A percentile compares a stretch with the other conserved stretches of the same genome.
Evolutionary conservation across 1,140 invertebrate species (phyloP).

Genomic region (Portunus trituberculatus): DNA sequence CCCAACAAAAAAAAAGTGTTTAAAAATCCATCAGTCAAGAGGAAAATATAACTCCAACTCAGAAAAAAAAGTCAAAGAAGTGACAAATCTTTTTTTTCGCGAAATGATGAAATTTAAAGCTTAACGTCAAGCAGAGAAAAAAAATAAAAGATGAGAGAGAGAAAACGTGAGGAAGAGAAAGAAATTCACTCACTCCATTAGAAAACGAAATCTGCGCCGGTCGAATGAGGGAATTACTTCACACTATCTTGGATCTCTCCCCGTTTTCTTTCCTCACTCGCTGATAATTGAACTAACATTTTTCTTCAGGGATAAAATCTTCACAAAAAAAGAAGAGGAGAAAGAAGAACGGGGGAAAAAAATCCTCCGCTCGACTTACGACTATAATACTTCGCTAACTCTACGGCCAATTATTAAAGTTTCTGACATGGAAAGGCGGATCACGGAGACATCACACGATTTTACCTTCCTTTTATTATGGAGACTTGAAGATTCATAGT

Average conservation of each 20-base stretch:
- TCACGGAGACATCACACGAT: not conserved
- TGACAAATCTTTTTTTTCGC: too few species aligned
- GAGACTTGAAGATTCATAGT: not conserved
- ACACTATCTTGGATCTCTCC: not conserved
- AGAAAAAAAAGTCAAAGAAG: too few species aligned
- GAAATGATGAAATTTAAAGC: too few species aligned
- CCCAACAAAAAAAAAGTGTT: not conserved
- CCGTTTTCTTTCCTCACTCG: not conserved
- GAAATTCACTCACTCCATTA: not conserved
- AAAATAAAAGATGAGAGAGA: not conserved
- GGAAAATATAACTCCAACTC: too few species aligned
- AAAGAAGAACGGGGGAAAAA: not conserved
- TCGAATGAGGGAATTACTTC: not conserved
- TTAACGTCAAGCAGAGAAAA: not conserved
- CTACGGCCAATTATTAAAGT: constrained; percentile 4
- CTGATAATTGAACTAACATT: constrained; percentile 4
- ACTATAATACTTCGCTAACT: constrained; percentile 14
- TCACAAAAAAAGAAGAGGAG: not conserved
- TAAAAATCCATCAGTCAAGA: not conserved
- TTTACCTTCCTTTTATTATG: constrained; percentile 9
- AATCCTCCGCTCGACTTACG: not conserved
- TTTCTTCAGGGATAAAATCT: not conserved
- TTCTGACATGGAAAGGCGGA: not conserved
- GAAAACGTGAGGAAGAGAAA: not conserved
- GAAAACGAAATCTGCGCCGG: not conserved